phyloP scores from a whole-genome alignment of 2,113 vertebrate species.

The Ictalurus punctatus region DNA sequence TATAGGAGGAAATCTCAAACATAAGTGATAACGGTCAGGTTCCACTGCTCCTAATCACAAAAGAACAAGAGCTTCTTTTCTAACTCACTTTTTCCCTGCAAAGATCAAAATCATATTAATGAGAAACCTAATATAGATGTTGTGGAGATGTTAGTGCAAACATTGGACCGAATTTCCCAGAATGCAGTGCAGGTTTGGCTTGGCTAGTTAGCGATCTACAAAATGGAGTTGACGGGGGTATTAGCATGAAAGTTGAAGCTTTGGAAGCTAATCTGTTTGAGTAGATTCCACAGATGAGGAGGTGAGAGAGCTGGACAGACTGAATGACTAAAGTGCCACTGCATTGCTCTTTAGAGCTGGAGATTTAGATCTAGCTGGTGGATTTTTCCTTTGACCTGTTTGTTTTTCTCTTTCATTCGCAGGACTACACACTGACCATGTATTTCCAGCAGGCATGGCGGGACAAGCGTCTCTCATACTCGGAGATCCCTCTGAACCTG shows the following conservation, averaged over 20 bases:
- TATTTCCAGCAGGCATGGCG: slow-evolving; percentile 99
- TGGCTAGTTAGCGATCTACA: not conserved
- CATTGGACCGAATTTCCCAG: not conserved
- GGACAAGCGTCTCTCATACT: slow-evolving; percentile 96
- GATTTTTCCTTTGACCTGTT: not conserved
- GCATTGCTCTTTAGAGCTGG: not conserved
- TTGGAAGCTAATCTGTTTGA: not conserved
- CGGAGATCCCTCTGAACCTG: slow-evolving; percentile 95
- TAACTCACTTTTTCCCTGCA: not conserved
- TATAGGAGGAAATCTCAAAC: not conserved
- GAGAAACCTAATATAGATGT: not conserved
- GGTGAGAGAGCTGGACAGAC: not conserved
- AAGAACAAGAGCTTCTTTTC: not conserved
- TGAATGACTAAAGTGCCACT: not conserved
- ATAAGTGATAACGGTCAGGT: not conserved
- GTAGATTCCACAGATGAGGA: not conserved
- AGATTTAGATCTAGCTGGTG: not conserved
- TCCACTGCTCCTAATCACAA: not conserved
- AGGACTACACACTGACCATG: slow-evolving; percentile 99
- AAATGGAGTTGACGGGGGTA: not conserved
- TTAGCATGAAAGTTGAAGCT: not conserved
- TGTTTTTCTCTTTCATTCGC: slow-evolving; percentile 47
- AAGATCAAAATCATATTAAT: not conserved
- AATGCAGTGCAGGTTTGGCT: not conserved
- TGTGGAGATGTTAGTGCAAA: not conserved